Evolutionary conservation across 2,113 vertebrate species (phyloP).

Genomic region (Zootoca vivipara): DNA sequence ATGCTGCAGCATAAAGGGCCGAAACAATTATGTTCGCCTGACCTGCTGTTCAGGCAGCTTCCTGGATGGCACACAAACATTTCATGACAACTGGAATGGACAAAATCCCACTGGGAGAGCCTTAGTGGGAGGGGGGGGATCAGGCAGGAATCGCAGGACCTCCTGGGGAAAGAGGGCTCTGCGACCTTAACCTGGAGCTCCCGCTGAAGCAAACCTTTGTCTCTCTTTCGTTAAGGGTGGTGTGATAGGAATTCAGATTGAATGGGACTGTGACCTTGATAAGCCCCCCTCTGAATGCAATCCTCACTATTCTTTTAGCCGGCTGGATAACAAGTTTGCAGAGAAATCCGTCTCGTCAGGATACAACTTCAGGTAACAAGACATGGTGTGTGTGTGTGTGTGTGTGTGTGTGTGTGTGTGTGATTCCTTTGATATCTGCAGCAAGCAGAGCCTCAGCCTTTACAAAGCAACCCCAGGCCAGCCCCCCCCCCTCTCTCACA

Average conservation of each 20-base stretch:
- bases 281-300: slow-evolving; percentile 85
- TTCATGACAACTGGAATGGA: too few relatives aligned
- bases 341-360: slow-evolving; percentile 83
- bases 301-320: slow-evolving; percentile 90
- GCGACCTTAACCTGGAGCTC: not conserved
- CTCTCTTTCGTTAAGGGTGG: slow-evolving; percentile 83
- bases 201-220: slow-evolving; percentile 32
- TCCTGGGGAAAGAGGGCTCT: not conserved
- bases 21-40: too few relatives aligned
- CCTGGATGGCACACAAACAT: too few relatives aligned
- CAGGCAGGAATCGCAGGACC: too few relatives aligned
- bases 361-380: slow-evolving; percentile 93
- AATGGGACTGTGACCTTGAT: slow-evolving; percentile 96
- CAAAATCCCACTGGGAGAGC: not conserved
- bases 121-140: not conserved
- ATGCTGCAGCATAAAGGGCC: too few relatives aligned
- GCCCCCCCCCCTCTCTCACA: too few relatives aligned
- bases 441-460: not conserved
- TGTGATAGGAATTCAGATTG: slow-evolving; percentile 90
- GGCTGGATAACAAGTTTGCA: slow-evolving; percentile 82
- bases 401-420: too few relatives aligned
- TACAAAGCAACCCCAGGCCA: not conserved
- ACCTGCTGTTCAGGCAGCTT: too few relatives aligned
- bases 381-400: not conserved
- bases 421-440: not conserved